A percentile compares a stretch with the other conserved stretches of the same genome.
phyloP scores from a whole-genome alignment of 2,888 invertebrate species.

The Drosophila borealis region DNA sequence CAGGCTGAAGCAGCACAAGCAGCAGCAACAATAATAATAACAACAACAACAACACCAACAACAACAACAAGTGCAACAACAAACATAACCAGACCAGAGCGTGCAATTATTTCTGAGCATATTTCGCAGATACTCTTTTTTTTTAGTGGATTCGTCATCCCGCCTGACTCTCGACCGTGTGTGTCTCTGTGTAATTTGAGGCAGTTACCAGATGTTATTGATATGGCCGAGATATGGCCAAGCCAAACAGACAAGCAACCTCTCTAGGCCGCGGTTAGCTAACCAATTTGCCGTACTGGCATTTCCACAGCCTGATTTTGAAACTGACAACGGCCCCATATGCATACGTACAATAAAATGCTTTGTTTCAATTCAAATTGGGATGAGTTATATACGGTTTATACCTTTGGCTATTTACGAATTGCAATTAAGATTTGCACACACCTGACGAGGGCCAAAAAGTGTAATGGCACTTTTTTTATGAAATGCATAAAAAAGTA shows the following conservation, averaged over 20 bases:
- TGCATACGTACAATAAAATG: constrained; percentile 30
- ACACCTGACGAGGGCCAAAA: background rate
- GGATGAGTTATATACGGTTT: constrained; percentile 15
- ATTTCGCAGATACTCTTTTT: constrained; percentile 31
- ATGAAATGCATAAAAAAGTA: background rate
- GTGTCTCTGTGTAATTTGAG: constrained; percentile 20
- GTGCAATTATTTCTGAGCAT: constrained; percentile 38
- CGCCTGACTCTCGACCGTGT: background rate
- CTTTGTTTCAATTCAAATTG: constrained; percentile 39
- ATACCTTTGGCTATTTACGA: background rate
- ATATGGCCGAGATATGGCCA: constrained; percentile 30
- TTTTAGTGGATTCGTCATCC: constrained; percentile 30
- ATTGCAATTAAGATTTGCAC: background rate
- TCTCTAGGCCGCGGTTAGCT: constrained; percentile 48
- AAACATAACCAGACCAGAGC: constrained; percentile 25
- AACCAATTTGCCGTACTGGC: constrained; percentile 36
- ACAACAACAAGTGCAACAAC: background rate
- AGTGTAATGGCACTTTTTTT: background rate
- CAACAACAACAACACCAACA: constrained; percentile 3
- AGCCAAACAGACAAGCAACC: constrained; percentile 14
- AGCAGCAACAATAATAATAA: constrained; percentile 9
- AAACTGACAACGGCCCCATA: constrained; percentile 20
- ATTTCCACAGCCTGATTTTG: constrained; percentile 37
- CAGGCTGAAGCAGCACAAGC: constrained; percentile 20
- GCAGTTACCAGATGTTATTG: constrained; percentile 40